A percentile compares a stretch with the other conserved stretches of the same genome.
phyloP scores from a whole-genome alignment of 2,113 vertebrate species.

The Anolis carolinensis region DNA sequence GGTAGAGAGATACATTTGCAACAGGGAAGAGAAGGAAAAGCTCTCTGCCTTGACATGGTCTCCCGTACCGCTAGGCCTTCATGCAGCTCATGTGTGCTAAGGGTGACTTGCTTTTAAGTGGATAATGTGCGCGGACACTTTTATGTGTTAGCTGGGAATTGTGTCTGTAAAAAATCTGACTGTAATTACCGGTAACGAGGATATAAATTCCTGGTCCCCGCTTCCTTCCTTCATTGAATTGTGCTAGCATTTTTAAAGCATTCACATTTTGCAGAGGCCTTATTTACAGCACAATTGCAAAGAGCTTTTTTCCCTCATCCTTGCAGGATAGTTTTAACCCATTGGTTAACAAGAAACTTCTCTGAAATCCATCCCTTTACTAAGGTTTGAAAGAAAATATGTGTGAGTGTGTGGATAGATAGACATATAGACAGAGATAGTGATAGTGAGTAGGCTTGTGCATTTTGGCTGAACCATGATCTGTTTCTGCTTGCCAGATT shows the following conservation, averaged over 20 bases:
- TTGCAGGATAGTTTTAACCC: constrained; percentile 56
- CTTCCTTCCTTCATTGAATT: constrained; percentile 63
- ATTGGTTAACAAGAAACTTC: constrained; percentile 34
- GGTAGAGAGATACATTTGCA: constrained; percentile 64
- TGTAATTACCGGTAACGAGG: constrained; percentile 71
- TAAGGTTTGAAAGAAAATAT: constrained; percentile 10
- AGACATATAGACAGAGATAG: too few species aligned
- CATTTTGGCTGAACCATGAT: too few species aligned
- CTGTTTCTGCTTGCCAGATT: too few species aligned
- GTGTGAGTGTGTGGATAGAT: too few species aligned
- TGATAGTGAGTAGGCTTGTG: too few species aligned
- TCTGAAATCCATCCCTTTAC: not conserved
- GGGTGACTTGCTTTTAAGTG: constrained; percentile 54
- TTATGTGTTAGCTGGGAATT: constrained; percentile 64
- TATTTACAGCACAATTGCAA: constrained; percentile 64
- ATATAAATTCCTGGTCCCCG: constrained; percentile 64
- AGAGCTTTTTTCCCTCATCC: constrained; percentile 54
- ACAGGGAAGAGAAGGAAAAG: constrained; percentile 20
- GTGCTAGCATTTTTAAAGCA: constrained; percentile 57
- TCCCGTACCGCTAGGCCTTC: constrained; percentile 10
- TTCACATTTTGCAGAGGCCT: constrained; percentile 63
- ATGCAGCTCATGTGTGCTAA: constrained; percentile 36
- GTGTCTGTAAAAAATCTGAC: constrained; percentile 59
- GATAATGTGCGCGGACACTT: constrained; percentile 63
- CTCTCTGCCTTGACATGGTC: constrained; percentile 41